phyloP scores from a whole-genome alignment of 2,797 vertebrate species.

The Lerista edwardsae region DNA sequence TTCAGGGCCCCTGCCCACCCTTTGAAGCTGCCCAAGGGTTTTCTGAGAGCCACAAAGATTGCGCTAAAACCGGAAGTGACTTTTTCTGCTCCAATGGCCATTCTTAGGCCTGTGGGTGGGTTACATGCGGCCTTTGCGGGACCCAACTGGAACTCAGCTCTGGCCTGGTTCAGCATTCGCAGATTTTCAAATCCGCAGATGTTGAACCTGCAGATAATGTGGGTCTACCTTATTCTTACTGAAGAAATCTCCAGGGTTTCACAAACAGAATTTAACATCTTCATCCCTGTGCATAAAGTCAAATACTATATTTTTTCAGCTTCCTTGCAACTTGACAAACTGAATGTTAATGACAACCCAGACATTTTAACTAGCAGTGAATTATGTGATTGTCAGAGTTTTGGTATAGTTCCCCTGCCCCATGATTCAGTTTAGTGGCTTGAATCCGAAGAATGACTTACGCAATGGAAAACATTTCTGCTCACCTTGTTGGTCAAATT shows the following conservation, averaged over 20 bases:
- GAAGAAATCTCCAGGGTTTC: neutral
- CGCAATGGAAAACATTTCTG: neutral
- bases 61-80: no score
- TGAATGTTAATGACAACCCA: neutral
- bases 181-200: no score
- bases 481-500: neutral
- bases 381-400: constrained; percentile 10
- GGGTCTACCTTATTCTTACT: neutral
- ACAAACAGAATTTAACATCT: neutral
- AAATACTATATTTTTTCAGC: neutral
- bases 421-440: neutral
- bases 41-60: no score
- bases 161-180: no score
- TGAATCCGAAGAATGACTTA: neutral
- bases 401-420: neutral
- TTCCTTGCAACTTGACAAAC: neutral
- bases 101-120: no score
- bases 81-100: no score
- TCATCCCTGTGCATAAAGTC: neutral
- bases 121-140: no score
- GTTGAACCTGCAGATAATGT: no score
- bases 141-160: no score
- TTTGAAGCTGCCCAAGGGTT: no score
- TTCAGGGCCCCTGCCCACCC: no score
- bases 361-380: neutral